Base-by-base conservation (phyloP, 2,888 invertebrate genomes). In the Cataglyphis albicans region DNA sequence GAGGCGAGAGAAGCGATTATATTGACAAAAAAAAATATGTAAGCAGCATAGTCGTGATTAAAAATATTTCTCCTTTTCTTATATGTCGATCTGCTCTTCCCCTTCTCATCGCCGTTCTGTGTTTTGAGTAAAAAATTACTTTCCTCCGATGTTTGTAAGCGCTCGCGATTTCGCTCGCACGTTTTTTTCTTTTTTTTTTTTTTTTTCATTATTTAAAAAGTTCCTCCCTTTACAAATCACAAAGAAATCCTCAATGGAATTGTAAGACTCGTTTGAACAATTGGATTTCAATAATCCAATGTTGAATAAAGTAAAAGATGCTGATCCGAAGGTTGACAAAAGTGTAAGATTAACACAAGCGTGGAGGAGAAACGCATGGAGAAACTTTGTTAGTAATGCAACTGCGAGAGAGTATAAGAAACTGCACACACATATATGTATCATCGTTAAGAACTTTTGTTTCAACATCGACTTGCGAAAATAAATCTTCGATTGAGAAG, bases 81-180 rank as follows among this genome's bases (percentile, higher is more conserved):
- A 48, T 29, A 21, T 21, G 12, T 68, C 57, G 32, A 32, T 35
- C 32, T 64, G 12, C 32, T 59, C 32, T 41, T 15, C 21, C 41
- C 21, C 48, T 64, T 48, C 15, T 15, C 7, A n/a, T 52, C n/a
- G n/a, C n/a, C 52, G n/a, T n/a, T 44, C 21, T 44, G 41, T 25
- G 21, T 44, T 65, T 76, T 44, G 44, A 57, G 68, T 78, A 78
- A 41, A 78, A 78, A 78, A 59, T 78, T 78, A 78, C 78, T 78
- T 68, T 78, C 59, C 44, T 78, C 32, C 35, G 10, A 59, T 65
- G 38, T 64, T 76, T 38, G 21, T 44, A 48, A 7, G 55, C 68
- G 41, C 32, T 68, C 41, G 78, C 78, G 68, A 65, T 64, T 75
- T n/a, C 25, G 63, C 64, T 15, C 32, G 65, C 55, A 21, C n/a